These are phyloP conservation scores for Cathartes aura DNA, from an alignment of 2,113 vertebrate species.

Conservation along the genomic window DNA sequence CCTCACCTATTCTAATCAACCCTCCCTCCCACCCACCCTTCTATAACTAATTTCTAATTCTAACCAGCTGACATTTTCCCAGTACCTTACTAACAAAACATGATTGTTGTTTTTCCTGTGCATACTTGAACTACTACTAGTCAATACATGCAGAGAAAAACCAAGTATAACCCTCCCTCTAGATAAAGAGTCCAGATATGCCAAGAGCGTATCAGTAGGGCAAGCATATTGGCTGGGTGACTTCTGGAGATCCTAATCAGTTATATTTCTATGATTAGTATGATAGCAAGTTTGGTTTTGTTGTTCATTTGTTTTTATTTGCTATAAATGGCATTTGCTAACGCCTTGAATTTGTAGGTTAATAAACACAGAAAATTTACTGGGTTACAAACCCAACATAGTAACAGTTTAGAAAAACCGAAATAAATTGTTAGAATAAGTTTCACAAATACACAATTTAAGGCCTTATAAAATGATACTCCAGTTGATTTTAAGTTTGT, in stretches of 20 bases:
- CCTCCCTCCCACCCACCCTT: slow-evolving; percentile 3
- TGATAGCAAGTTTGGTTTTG: background rate
- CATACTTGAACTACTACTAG: slow-evolving; percentile 48
- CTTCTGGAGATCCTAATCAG: background rate
- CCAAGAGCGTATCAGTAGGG: background rate
- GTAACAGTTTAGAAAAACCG: background rate
- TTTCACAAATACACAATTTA: background rate
- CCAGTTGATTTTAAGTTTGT: background rate
- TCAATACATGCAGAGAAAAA: slow-evolving; percentile 45
- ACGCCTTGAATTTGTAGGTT: background rate
- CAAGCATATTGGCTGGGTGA: background rate
- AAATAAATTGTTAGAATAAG: background rate
- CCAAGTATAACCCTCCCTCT: background rate
- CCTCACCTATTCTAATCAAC: background rate
- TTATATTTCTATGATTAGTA: background rate
- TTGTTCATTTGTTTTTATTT: background rate
- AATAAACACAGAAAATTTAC: slow-evolving; percentile 14
- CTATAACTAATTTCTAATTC: slow-evolving; percentile 54
- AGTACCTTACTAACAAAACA: slow-evolving; percentile 44
- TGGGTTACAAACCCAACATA: background rate
- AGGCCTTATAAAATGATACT: background rate
- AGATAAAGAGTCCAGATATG: slow-evolving; percentile 9
- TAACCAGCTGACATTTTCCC: slow-evolving; percentile 50
- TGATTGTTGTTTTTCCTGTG: slow-evolving; percentile 22
- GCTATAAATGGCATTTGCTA: background rate